phyloP scores from a whole-genome alignment of 2,888 invertebrate genomes.

The Caenorhabditis drosophilae region DNA sequence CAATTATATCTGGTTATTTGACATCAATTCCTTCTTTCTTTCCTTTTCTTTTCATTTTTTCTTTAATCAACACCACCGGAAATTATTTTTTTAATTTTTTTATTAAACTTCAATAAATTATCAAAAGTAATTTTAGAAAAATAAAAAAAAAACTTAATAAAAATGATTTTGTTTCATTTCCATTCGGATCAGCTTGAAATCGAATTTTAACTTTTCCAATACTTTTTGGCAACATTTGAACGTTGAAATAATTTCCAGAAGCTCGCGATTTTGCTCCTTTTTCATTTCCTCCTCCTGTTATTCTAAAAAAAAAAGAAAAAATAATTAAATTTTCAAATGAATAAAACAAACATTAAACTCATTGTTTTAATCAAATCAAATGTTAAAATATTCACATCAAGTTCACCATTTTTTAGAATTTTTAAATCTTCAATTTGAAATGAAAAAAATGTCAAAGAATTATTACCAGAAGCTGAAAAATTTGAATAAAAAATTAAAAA shows the following conservation, averaged over 20 bases:
- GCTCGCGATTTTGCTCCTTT: conserved; percentile 20
- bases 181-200: too few species aligned
- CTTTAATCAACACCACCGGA: too few species aligned
- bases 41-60: too few species aligned
- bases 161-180: too few species aligned
- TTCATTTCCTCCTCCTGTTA: conserved; percentile 27
- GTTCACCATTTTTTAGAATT: background rate
- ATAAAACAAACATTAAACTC: background rate
- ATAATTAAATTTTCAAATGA: background rate
- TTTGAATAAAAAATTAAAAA: background rate
- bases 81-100: too few species aligned
- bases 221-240: too few species aligned
- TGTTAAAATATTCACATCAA: background rate
- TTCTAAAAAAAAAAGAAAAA: conserved; percentile 12
- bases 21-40: too few species aligned
- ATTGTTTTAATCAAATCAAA: too few species aligned
- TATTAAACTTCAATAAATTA: too few species aligned
- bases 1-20: background rate
- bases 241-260: conserved; percentile 16
- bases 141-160: too few species aligned
- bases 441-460: background rate
- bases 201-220: too few species aligned
- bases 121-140: too few species aligned
- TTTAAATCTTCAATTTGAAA: background rate
- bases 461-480: background rate